A percentile compares a stretch with the other conserved stretches of the same genome.
phyloP scores from a whole-genome alignment of 2,888 invertebrate species.

The Epistrophella euchroma region DNA sequence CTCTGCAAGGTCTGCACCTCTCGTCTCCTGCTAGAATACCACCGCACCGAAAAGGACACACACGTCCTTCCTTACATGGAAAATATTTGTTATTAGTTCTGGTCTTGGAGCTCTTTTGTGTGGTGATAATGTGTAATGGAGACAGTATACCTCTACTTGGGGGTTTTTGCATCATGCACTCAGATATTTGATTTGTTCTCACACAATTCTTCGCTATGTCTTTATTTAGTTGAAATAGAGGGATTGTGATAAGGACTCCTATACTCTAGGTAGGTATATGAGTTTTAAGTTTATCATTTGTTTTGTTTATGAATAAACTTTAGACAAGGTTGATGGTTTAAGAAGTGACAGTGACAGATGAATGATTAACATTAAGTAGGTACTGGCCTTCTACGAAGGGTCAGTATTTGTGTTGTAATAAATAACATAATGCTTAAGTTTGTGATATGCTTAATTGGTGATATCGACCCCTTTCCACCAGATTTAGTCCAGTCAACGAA shows the following conservation, averaged over 20 bases:
- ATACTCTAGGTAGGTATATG: neutral
- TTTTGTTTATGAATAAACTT: constrained; percentile 7
- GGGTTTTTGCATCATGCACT: constrained; percentile 63
- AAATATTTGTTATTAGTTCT: constrained; percentile 68
- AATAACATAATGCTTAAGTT: neutral
- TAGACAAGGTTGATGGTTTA: neutral
- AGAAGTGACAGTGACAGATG: constrained; percentile 32
- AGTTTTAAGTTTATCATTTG: constrained; percentile 5
- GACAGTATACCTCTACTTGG: constrained; percentile 32
- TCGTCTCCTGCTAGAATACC: neutral
- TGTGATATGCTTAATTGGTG: neutral
- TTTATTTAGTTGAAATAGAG: constrained; percentile 8
- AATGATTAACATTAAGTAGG: constrained; percentile 15
- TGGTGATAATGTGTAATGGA: constrained; percentile 69
- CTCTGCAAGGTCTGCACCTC: neutral
- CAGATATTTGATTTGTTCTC: constrained; percentile 61
- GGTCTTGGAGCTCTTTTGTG: constrained; percentile 40
- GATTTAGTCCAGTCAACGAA: no score
- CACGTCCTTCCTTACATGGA: constrained; percentile 48
- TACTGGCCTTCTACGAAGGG: neutral
- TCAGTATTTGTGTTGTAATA: neutral
- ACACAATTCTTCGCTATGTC: constrained; percentile 23
- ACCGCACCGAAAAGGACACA: constrained; percentile 7
- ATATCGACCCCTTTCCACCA: no score
- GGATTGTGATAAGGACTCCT: constrained; percentile 18